Evolutionary conservation across 1,140 invertebrate genomes (phyloP).

Genomic region (Papilio machaon): DNA sequence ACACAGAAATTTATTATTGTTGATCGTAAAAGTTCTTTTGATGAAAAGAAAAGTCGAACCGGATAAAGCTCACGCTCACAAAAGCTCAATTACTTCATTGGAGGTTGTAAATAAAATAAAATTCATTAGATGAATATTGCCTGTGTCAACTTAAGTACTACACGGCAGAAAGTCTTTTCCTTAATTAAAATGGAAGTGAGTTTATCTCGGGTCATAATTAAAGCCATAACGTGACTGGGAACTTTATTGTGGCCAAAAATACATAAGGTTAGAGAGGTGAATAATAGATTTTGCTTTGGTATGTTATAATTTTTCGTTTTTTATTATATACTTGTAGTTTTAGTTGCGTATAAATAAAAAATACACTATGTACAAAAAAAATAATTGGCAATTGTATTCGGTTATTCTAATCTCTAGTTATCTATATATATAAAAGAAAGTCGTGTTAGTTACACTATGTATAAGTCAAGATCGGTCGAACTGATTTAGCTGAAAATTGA

Average conservation of each 20-base stretch:
- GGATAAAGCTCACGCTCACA: neutral
- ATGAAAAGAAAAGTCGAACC: neutral
- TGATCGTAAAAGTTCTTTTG: neutral
- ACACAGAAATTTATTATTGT: neutral
- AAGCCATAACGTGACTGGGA: neutral
- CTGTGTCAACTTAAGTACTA: neutral
- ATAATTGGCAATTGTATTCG: too few species aligned
- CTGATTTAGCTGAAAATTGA: too few species aligned
- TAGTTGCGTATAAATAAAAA: too few species aligned
- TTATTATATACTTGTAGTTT: too few species aligned
- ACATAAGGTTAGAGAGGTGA: neutral
- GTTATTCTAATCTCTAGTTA: too few species aligned
- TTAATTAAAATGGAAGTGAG: slow-evolving; percentile 10
- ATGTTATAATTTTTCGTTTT: too few species aligned
- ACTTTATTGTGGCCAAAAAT: neutral
- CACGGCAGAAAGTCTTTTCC: neutral
- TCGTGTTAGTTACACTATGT: too few species aligned
- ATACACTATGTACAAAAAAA: too few species aligned
- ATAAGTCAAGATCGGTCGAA: too few species aligned
- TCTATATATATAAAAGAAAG: too few species aligned
- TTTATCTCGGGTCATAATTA: slow-evolving; percentile 12
- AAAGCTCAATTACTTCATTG: slow-evolving; percentile 1
- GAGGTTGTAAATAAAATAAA: neutral
- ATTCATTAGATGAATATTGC: neutral
- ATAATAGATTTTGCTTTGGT: neutral